Evolutionary conservation across 2,888 invertebrate species (phyloP).

Genomic region (Macrosiphum euphorbiae): DNA sequence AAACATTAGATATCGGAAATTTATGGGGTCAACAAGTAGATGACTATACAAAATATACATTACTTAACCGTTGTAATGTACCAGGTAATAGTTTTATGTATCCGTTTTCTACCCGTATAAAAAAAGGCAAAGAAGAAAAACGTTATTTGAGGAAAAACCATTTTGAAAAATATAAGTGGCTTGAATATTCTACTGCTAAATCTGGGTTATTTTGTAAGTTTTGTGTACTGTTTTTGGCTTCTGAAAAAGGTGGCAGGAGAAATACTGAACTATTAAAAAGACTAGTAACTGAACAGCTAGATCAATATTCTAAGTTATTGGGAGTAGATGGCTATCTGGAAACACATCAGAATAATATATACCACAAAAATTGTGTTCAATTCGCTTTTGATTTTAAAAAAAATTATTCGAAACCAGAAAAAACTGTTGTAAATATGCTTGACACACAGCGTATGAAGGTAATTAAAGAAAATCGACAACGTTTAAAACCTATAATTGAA

Average conservation of each 20-base stretch:
- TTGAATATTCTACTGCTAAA: not conserved
- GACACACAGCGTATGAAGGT: not conserved
- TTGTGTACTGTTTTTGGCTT: slow-evolving; percentile 6
- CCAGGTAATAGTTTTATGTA: no score
- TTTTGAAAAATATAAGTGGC: no score
- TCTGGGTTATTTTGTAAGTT: not conserved
- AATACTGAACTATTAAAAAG: slow-evolving; percentile 10
- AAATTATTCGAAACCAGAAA: slow-evolving; percentile 12
- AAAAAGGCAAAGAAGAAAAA: no score
- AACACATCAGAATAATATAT: no score
- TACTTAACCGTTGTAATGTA: no score
- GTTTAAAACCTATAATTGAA: slow-evolving; percentile 22
- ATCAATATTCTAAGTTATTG: not conserved
- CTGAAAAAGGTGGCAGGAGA: not conserved
- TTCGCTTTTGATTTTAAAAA: slow-evolving; percentile 8
- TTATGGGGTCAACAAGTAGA: not conserved
- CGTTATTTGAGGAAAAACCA: no score
- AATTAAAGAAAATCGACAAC: slow-evolving; percentile 26
- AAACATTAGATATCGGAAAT: slow-evolving; percentile 3
- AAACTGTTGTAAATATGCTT: not conserved
- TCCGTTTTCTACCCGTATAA: no score
- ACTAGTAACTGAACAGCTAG: not conserved
- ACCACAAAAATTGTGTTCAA: slow-evolving; percentile 23
- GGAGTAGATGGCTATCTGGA: no score
- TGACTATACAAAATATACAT: not conserved